Base-by-base conservation (phyloP, 2,888 invertebrate genomes). In the Drosophila greeni region DNA sequence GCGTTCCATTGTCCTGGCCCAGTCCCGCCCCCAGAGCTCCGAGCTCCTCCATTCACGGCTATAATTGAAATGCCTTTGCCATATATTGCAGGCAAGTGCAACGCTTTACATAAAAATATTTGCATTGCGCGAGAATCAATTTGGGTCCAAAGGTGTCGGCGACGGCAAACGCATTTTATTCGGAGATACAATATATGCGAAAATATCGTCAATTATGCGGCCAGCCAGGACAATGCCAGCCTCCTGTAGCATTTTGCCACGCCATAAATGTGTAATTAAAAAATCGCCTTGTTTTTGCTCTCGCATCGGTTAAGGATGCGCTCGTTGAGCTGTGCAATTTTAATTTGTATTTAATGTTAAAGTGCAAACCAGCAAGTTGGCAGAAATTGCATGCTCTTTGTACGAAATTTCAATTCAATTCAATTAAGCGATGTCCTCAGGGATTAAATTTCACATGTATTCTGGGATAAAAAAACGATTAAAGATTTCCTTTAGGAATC, bases 181-280 rank as follows among this genome's bases (percentile, higher is more conserved):
- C 24, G 9, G 7, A 40, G 6, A 40, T 40, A 40, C 3, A 16
- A 24, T 12, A 26, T 23, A 33, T 23, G 33, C 16, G 45, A 40
- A 54, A 45, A 42, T 56, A 42, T 48, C 54, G 40, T 33, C 29
- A 51, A 56, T 70, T 52, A 42, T 67, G 66, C 54, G 34, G 39
- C 37, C 36, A 40, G 54, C 70, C 56, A n/a, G 47, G 24, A 31
- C 34, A 65, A 53, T 64, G 40, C 58, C 18, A 31, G 45, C 34
- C 52, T 48, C 47, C 37, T 37, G 23, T 18, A 26, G 49, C 48
- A 45, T 55, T 39, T 39, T 47, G 40, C 64, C 64, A 71, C 55
- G 75, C 53, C 66, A 66, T 72, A 75, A 84, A 84, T 72, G 61
- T 68, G 82, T 78, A 79, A 79, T 84, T 79, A 79, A 84, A 84